A percentile compares a stretch with the other conserved stretches of the same genome.
Evolutionary conservation across 1,140 invertebrate species (phyloP).

Genomic region (Goniozus legneri): DNA sequence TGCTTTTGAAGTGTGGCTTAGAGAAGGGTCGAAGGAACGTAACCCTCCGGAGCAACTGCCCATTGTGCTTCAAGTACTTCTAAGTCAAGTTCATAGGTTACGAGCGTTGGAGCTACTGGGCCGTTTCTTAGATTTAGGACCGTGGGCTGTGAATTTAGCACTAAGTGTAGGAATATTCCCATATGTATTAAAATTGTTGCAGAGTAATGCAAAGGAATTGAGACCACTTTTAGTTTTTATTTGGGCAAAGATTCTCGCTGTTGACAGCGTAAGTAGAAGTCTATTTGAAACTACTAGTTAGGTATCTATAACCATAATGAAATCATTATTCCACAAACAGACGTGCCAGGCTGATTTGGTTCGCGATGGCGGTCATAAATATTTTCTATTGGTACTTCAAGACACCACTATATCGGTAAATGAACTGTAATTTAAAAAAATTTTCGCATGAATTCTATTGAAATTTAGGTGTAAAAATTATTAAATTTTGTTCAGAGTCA

Average conservation of each 20-base stretch:
- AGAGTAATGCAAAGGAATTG: constrained; percentile 89
- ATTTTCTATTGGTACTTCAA: constrained; percentile 86
- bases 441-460: neutral
- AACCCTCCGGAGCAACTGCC: constrained; percentile 93
- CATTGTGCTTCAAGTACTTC: constrained; percentile 94
- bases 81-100: constrained; percentile 95
- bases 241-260: constrained; percentile 98
- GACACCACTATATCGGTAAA: constrained; percentile 79
- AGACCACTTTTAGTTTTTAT: constrained; percentile 93
- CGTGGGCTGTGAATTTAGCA: constrained; percentile 95
- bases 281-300: neutral
- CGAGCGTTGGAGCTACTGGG: constrained; percentile 91
- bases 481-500: constrained; percentile 63
- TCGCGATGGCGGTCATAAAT: constrained; percentile 91
- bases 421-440: constrained; percentile 11
- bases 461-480: neutral
- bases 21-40: constrained; percentile 72
- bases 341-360: constrained; percentile 93
- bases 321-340: constrained; percentile 55
- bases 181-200: constrained; percentile 93
- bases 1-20: constrained; percentile 97
- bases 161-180: constrained; percentile 98
- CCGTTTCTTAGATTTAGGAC: constrained; percentile 92
- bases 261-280: constrained; percentile 77
- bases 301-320: neutral